phyloP scores from a whole-genome alignment of 2,888 invertebrate species.

The Eumerus sabulonum region DNA sequence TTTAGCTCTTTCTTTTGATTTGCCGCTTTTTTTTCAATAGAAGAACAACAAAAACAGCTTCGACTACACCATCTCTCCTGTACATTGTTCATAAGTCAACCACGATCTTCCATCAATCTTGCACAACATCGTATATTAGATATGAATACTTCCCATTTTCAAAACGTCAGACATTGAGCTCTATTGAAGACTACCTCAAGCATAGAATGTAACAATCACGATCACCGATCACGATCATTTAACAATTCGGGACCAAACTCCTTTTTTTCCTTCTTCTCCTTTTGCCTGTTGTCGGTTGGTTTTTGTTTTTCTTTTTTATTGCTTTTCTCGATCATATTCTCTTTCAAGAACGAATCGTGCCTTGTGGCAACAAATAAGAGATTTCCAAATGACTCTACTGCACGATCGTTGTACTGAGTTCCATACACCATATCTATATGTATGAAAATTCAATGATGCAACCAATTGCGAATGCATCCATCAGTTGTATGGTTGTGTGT shows the following conservation, averaged over 20 bases:
- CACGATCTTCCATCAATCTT: slow-evolving; percentile 51
- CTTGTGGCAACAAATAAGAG: slow-evolving; percentile 62
- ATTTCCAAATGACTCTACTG: slow-evolving; percentile 58
- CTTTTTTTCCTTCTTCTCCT: slow-evolving; percentile 32
- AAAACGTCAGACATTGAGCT: slow-evolving; percentile 6
- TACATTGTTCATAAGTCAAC: slow-evolving; percentile 19
- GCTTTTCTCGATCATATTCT: slow-evolving; percentile 30
- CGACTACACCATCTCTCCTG: no score
- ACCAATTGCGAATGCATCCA: slow-evolving; percentile 44
- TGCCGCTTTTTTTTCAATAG: no score
- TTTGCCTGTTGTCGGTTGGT: background rate
- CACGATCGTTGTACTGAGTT: slow-evolving; percentile 46
- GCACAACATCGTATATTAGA: slow-evolving; percentile 27
- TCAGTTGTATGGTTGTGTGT: slow-evolving; percentile 14
- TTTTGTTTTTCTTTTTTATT: slow-evolving; percentile 5
- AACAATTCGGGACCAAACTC: slow-evolving; percentile 60
- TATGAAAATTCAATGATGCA: slow-evolving; percentile 50
- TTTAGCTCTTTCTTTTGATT: no score
- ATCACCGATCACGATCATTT: slow-evolving; percentile 63
- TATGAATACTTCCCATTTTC: slow-evolving; percentile 42
- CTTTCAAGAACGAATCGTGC: slow-evolving; percentile 63
- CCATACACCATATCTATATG: slow-evolving; percentile 15
- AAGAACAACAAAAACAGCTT: no score
- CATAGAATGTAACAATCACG: slow-evolving; percentile 54
- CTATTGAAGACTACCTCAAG: slow-evolving; percentile 37